phyloP scores from a whole-genome alignment of 2,888 invertebrate species.

The Caenorhabditis afra region DNA sequence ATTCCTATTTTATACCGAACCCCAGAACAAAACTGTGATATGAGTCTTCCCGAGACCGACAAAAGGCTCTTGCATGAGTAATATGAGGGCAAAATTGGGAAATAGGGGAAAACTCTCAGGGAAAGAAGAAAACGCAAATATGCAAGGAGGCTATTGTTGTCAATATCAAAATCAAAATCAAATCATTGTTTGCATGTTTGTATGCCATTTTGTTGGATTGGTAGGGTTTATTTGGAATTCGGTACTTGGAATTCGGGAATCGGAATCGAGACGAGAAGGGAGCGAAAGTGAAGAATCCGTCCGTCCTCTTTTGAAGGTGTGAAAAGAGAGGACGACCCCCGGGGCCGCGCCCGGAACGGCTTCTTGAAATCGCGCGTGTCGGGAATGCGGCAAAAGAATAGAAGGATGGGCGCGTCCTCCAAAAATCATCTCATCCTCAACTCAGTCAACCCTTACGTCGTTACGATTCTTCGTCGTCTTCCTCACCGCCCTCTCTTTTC shows the following conservation, averaged over 20 bases:
- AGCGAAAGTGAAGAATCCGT: conserved; percentile 13
- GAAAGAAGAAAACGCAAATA: conserved; percentile 49
- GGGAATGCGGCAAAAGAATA: conserved; percentile 35
- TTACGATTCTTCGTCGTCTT: conserved; percentile 26
- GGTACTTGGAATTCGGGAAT: conserved; percentile 8
- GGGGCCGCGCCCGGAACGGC: conserved; percentile 45
- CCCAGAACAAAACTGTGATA: conserved; percentile 21
- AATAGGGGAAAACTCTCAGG: conserved; percentile 6
- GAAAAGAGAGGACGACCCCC: conserved; percentile 9
- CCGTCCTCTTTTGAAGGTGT: conserved; percentile 28
- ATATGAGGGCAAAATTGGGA: conserved; percentile 13
- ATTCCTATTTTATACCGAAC: conserved; percentile 1
- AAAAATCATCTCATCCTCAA: conserved; percentile 57
- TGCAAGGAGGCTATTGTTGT: conserved; percentile 29
- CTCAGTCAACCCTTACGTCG: conserved; percentile 61
- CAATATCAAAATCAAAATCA: conserved; percentile 35
- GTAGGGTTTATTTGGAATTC: conserved; percentile 25
- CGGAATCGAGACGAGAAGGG: too few relatives aligned
- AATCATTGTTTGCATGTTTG: conserved; percentile 46
- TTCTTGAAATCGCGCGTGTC: conserved; percentile 28
- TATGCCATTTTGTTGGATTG: conserved; percentile 5
- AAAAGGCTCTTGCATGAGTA: conserved; percentile 34
- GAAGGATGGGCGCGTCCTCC: conserved; percentile 57
- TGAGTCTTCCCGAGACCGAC: conserved; percentile 10
- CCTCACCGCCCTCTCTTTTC: conserved; percentile 10